Evolutionary conservation across 30 jellyfish, hydroid and myxozoan genomes (phyloP), one percentile per base, ranked within the genome.

Genomic region (Kudoa iwatai): DNA sequence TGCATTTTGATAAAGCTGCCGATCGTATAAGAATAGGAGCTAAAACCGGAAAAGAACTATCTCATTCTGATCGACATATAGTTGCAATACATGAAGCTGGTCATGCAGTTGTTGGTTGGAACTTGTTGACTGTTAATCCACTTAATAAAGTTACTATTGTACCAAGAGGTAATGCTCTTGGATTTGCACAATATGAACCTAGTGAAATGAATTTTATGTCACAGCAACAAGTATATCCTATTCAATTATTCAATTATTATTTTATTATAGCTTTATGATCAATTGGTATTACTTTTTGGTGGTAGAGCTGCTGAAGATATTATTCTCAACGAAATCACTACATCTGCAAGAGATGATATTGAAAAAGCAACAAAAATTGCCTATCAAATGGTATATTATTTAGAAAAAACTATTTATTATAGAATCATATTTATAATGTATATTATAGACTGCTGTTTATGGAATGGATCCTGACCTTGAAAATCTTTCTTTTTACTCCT

Each of bases 341-440:
- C 99, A 2, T 88, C 89, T 4, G 99, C 99, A 13, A 88, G 59
- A 25, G 99, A 81, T 36, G 99, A 81, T 42, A 68, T 81, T 0
- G 64, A 62, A 42, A 81, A 81, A 35, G 67, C 64, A 30, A 81
- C 99, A 13, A 58, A 81, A 54, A 81, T 64, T 42, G 89, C 89
- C 0, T 81, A 81, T 47, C 89, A 88, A 1, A 88, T 62, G 87
- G 99, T 81, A n/a, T n/a, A n/a, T n/a, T n/a, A n/a, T n/a, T n/a
- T n/a, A n/a, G n/a, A n/a, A n/a, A n/a, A n/a, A n/a, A n/a, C n/a
- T n/a, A n/a, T n/a, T n/a, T n/a, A n/a, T n/a, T n/a, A n/a, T n/a
- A n/a, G n/a, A n/a, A n/a, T n/a, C n/a, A n/a, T n/a, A n/a, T n/a
- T n/a, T n/a, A n/a, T n/a, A n/a, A n/a, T n/a, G n/a, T n/a, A n/a